A percentile compares a stretch with the other conserved stretches of the same genome.
Evolutionary conservation across 1,140 invertebrate species (phyloP).

Genomic region (Drosophila yakuba): DNA sequence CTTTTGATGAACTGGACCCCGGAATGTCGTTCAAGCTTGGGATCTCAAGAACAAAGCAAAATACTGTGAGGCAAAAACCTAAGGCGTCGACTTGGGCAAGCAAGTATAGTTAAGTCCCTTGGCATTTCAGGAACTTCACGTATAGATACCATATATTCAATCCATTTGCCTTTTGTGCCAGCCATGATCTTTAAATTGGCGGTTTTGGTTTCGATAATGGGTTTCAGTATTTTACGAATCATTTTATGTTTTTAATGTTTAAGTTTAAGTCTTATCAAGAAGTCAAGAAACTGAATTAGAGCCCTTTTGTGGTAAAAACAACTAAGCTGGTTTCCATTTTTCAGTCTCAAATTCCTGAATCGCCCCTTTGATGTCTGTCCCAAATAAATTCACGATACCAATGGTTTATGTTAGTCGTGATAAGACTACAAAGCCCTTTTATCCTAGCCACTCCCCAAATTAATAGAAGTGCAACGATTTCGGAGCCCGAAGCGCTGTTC

Average conservation of each 20-base stretch:
- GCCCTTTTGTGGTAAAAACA: too few relatives aligned
- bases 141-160: conserved; percentile 41
- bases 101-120: conserved; percentile 49
- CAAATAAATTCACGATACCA: neutral
- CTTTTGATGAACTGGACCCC: conserved; percentile 39
- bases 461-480: neutral
- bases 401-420: conserved; percentile 14
- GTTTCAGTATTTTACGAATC: neutral
- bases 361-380: neutral
- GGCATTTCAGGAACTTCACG: conserved; percentile 44
- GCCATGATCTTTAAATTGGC: conserved; percentile 16
- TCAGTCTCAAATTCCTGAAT: neutral
- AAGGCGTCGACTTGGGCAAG: conserved; percentile 23
- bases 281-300: too few relatives aligned
- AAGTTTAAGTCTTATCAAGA: too few relatives aligned
- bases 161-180: neutral
- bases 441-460: conserved; percentile 20
- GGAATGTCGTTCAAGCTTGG: conserved; percentile 34
- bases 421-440: neutral
- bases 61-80: conserved; percentile 10
- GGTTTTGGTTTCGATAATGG: conserved; percentile 6
- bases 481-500: conserved; percentile 18
- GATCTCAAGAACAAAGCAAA: conserved; percentile 14
- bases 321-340: too few relatives aligned
- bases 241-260: too few relatives aligned